These are phyloP conservation scores for Catajapyx aquilonaris DNA, from an alignment of 1,140 invertebrate genomes.

Conservation along the genomic window DNA sequence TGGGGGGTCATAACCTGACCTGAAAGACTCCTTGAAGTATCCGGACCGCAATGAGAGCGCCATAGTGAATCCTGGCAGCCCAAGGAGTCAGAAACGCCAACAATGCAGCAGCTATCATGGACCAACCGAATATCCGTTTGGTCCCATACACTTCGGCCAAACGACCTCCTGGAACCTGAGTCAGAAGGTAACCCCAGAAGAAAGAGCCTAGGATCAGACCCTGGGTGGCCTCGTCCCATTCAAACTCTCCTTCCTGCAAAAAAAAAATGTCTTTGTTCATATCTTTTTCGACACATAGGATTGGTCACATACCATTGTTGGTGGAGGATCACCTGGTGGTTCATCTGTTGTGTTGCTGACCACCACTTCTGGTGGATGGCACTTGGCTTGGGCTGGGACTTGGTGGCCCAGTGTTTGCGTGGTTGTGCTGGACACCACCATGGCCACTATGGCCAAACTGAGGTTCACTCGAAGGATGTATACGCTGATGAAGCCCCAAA, in stretches of 20 bases:
- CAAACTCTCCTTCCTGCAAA: slow-evolving; percentile 24
- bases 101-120: slow-evolving; percentile 58
- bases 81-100: slow-evolving; percentile 62
- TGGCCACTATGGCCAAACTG: slow-evolving; percentile 71
- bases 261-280: too few relatives aligned
- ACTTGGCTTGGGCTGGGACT: too few relatives aligned
- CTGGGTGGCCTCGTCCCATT: slow-evolving; percentile 46
- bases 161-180: slow-evolving; percentile 67
- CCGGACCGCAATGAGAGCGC: slow-evolving; percentile 8
- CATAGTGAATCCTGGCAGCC: slow-evolving; percentile 28
- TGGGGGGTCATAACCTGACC: too few relatives aligned
- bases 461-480: slow-evolving; percentile 73
- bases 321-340: too few relatives aligned
- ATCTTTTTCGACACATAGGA: too few relatives aligned
- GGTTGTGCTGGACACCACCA: slow-evolving; percentile 36
- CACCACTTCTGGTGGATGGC: too few relatives aligned
- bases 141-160: slow-evolving; percentile 64
- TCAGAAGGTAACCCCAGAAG: slow-evolving; percentile 76
- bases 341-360: too few relatives aligned
- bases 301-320: too few relatives aligned
- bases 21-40: slow-evolving; percentile 10
- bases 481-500: slow-evolving; percentile 67
- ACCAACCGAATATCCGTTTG: slow-evolving; percentile 58
- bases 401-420: slow-evolving; percentile 8
- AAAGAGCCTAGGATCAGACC: slow-evolving; percentile 64